phyloP scores from a whole-genome alignment of 2,888 invertebrate species.

The Cerceris rybyensis region DNA sequence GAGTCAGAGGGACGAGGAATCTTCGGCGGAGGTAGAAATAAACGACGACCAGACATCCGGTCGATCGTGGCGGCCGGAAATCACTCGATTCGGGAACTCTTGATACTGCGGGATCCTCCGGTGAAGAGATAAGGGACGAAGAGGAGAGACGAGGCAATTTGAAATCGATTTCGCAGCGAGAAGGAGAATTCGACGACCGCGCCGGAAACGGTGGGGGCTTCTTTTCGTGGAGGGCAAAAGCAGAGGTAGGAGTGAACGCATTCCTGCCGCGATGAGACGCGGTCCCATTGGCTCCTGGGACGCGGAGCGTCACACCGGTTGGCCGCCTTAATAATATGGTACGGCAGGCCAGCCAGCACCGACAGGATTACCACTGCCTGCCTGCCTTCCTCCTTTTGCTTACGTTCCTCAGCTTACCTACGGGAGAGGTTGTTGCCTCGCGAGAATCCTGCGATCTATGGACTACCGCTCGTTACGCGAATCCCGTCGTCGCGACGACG shows the following conservation, averaged over 20 bases:
- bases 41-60: constrained; percentile 42
- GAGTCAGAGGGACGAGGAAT: background rate
- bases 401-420: constrained; percentile 60
- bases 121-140: background rate
- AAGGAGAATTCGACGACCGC: constrained; percentile 61
- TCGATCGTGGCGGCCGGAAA: constrained; percentile 31
- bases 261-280: constrained; percentile 75
- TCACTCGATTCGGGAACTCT: background rate
- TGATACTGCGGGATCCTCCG: background rate
- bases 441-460: constrained; percentile 36
- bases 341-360: constrained; percentile 67
- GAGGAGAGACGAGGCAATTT: constrained; percentile 29
- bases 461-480: constrained; percentile 60
- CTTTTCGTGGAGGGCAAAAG: constrained; percentile 64
- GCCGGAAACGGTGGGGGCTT: constrained; percentile 73
- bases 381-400: constrained; percentile 57
- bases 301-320: constrained; percentile 80
- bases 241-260: constrained; percentile 74
- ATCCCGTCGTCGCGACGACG: constrained; percentile 40
- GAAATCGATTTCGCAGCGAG: constrained; percentile 49
- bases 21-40: background rate
- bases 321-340: constrained; percentile 80
- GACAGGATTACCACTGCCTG: constrained; percentile 70
- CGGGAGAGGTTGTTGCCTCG: constrained; percentile 61
- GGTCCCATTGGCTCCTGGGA: constrained; percentile 77